Evolutionary conservation across 1,140 invertebrate species (phyloP), one percentile per base, ranked within the genome.

Genomic region (Eurosta solidaginis): DNA sequence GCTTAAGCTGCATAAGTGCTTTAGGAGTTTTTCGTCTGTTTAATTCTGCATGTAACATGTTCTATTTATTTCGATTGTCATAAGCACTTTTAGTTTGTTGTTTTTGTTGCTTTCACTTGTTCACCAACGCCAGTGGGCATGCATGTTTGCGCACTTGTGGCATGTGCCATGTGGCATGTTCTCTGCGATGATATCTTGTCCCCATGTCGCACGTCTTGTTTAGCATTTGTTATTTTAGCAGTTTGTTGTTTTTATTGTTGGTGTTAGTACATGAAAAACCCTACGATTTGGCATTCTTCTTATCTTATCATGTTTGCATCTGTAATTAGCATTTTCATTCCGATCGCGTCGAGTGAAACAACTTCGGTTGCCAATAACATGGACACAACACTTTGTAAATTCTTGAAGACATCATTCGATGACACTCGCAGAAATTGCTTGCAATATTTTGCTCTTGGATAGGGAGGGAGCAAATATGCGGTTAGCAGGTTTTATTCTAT

Each of bases 261-360:
- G 0, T 68, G 59, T 68, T 20, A n/a, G 36, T 68, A 68, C 59
- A 68, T 68, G 59, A 68, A 68, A 40, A 68, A 33, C 22, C 1
- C 14, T 29, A 29, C n/a, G 33, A 17, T 68, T 68, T 68, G 59
- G 20, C 33, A 68, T 40, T 68, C 59, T 42, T 68, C 36, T 68
- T 68, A 68, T 68, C 59, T 68, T 36, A 68, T 68, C 59, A 68
- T 68, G 59, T 68, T 68, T 68, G 59, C 33, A 68, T 68, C 59
- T 68, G 59, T 68, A 40, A 68, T 68, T 68, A 40, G 59, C 59
- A 68, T 68, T 68, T 68, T 40, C 20, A 68, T 36, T 68, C n/a
- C 33, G 59, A 20, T 68, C 59, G 59, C 59, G n/a, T 42, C 17
- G 33, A 40, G 14, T 14, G n/a, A 49, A 4, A 49, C 4, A 49